Conservation (phyloP, 2,113 vertebrate species). For the Rhinopomastus cyanomelas region DNA sequence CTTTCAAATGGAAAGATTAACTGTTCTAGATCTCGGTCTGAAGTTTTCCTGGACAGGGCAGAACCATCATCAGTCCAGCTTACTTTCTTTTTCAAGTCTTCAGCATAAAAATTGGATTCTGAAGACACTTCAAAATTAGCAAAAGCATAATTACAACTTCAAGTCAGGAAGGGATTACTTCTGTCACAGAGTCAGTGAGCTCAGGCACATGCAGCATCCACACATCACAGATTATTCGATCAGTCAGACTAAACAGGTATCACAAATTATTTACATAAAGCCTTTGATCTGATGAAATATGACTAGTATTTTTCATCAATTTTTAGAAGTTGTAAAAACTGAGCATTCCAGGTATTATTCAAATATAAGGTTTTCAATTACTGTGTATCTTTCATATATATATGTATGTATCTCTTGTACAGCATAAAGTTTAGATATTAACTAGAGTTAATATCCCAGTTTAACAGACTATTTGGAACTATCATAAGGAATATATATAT, state of each 20-base stretch:
- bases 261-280: neutral
- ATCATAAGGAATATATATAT: neutral
- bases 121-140: neutral
- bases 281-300: neutral
- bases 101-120: neutral
- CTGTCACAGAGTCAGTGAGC: neutral
- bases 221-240: neutral
- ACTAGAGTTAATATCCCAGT: neutral
- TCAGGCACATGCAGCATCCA: neutral
- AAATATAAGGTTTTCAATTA: neutral
- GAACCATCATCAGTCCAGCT: neutral
- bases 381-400: neutral
- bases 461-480: neutral
- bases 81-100: neutral
- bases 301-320: neutral
- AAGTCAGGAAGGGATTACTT: neutral
- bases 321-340: neutral
- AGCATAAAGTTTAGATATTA: neutral
- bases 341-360: neutral
- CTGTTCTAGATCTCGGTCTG: slow-evolving; percentile 18
- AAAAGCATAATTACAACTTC: neutral
- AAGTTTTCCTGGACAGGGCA: slow-evolving; percentile 12
- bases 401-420: neutral
- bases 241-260: neutral
- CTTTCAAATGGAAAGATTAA: slow-evolving; percentile 23